Evolutionary conservation across 1,140 invertebrate genomes (phyloP), one percentile per base, ranked within the genome.

Genomic region (Marisa cornuarietis): DNA sequence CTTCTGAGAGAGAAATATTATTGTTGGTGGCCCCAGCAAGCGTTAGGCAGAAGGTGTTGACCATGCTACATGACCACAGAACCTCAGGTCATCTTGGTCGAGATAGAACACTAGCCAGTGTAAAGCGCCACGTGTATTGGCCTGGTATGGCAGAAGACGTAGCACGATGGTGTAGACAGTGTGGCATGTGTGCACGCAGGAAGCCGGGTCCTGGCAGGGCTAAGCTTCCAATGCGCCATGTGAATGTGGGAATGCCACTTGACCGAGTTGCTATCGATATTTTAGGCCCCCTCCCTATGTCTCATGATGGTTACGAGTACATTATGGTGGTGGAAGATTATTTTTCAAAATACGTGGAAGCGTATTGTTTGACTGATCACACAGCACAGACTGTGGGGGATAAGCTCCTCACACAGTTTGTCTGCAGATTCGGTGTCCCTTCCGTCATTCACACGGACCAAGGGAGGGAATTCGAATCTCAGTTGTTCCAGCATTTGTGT

Each of bases 361-460:
- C 82, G 14, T 85, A 79, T 26, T 66, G 85, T 49, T n/a, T 90
- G 10, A 72, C 77, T 52, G 72, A 90, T 76, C 80, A 87, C 20
- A 81, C 78, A 9, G 78, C 76, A 11, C 22, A 66, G 24, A 82
- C 81, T 49, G 80, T 85, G 16, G 82, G 79, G 0, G 83, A 83
- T 65, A 83, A 76, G 73, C n/a, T 78, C 18, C 61, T 71, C 3
- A 69, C 76, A 20, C 78, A 84, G 52, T 66, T 83, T 13, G 75
- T 83, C 58, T 79, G 80, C 79, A 74, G 88, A 10, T 89, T 86
- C 83, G 92, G 92, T 11, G 80, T 87, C 8, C 91, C 92, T 0
- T 54, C 83, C 16, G 80, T 86, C 52, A 82, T 92, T 16, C 85
- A 89, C 49, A 80, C 89, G 0, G 91, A 92, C 79, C 87, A 90